phyloP scores from a whole-genome alignment of 2,797 vertebrate genomes.

The Chiloscyllium punctatum region DNA sequence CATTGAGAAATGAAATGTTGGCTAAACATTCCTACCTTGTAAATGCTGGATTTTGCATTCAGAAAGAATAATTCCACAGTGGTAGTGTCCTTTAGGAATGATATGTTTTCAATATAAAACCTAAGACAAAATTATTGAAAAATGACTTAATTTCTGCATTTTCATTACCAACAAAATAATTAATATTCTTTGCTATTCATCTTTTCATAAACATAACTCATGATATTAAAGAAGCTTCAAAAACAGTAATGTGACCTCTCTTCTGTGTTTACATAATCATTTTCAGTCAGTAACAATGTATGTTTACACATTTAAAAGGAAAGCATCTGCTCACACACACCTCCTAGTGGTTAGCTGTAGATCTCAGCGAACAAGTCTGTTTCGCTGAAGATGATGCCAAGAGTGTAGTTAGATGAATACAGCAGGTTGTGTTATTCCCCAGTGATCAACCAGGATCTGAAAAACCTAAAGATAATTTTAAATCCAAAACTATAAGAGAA shows the following conservation, averaged over 20 bases:
- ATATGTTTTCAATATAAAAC: conserved; percentile 95
- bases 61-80: conserved; percentile 94
- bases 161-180: not conserved
- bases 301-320: not conserved
- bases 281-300: not conserved
- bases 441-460: not conserved
- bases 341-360: not conserved
- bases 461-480: not conserved
- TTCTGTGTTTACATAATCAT: not conserved
- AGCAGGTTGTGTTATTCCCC: not conserved
- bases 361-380: not conserved
- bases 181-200: not conserved
- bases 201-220: too few relatives aligned
- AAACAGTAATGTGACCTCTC: not conserved
- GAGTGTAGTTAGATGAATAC: not conserved
- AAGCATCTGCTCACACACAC: not conserved
- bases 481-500: not conserved
- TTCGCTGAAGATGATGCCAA: not conserved
- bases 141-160: not conserved
- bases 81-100: conserved; percentile 84
- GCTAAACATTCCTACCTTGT: conserved; percentile 69
- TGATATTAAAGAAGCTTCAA: not conserved
- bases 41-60: conserved; percentile 86
- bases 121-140: conserved; percentile 56
- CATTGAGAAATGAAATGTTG: not conserved